These are phyloP conservation scores for Drosophila falleni DNA, from an alignment of 2,888 invertebrate species.

Conservation along the genomic window DNA sequence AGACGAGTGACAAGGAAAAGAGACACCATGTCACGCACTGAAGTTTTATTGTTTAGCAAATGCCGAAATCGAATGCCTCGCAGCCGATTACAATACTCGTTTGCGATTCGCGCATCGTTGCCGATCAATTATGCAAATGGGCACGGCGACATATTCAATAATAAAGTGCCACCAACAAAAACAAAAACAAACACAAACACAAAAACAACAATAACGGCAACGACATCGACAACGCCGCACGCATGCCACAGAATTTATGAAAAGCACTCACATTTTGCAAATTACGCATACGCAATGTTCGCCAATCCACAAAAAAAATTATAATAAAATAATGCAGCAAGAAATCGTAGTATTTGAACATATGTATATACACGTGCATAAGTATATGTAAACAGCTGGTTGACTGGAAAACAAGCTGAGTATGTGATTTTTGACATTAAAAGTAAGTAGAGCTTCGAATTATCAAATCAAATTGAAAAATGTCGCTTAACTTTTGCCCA, in stretches of 20 bases:
- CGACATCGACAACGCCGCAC: slow-evolving; percentile 45
- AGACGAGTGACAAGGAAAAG: background rate
- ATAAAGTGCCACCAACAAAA: slow-evolving; percentile 63
- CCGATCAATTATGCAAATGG: slow-evolving; percentile 80
- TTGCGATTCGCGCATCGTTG: slow-evolving; percentile 76
- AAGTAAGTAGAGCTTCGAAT: slow-evolving; percentile 8
- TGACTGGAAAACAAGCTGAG: background rate
- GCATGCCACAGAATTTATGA: slow-evolving; percentile 76
- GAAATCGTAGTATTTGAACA: slow-evolving; percentile 28
- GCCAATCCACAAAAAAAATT: slow-evolving; percentile 30
- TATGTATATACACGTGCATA: background rate
- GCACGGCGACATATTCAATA: slow-evolving; percentile 72
- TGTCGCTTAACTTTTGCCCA: no score
- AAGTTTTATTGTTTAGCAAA: slow-evolving; percentile 65
- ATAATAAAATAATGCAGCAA: slow-evolving; percentile 6
- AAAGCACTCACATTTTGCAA: slow-evolving; percentile 52
- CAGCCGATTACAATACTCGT: slow-evolving; percentile 68
- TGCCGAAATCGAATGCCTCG: slow-evolving; percentile 57
- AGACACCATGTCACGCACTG: slow-evolving; percentile 53
- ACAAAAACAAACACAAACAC: slow-evolving; percentile 20
- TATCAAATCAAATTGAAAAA: no score
- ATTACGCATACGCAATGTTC: slow-evolving; percentile 66
- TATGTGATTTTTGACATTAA: slow-evolving; percentile 15
- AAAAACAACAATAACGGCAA: slow-evolving; percentile 11
- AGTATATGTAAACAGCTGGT: slow-evolving; percentile 18